A percentile compares a stretch with the other conserved stretches of the same genome.
phyloP scores from a whole-genome alignment of 35 echinoderm and acorn worm genomes.

The Patiria miniata region DNA sequence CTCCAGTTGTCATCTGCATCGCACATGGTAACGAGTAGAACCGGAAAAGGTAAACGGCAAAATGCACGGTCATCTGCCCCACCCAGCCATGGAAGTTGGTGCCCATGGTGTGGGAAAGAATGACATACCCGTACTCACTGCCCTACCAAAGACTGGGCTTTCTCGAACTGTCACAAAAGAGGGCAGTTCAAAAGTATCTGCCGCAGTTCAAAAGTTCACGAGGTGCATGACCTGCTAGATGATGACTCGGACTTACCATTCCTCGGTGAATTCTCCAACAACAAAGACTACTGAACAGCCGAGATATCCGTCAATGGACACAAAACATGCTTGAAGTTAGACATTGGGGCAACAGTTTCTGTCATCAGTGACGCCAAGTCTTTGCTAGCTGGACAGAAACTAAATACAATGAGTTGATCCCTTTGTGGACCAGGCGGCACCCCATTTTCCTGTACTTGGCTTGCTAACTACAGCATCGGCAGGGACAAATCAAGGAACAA shows the following conservation, averaged over 20 bases:
- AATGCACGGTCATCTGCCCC: no score
- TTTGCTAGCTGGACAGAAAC: neutral
- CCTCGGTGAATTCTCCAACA: no score
- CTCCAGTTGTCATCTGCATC: no score
- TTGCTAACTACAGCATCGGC: neutral
- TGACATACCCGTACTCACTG: no score
- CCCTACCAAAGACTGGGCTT: no score
- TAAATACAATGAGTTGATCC: neutral
- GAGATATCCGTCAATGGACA: no score
- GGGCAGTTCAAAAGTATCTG: neutral
- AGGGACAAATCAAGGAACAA: no score
- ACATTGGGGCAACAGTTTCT: no score
- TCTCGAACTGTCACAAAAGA: neutral
- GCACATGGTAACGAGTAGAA: neutral
- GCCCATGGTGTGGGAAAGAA: neutral
- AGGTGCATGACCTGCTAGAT: neutral
- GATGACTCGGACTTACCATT: no score
- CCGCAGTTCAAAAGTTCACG: no score
- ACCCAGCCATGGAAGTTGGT: neutral
- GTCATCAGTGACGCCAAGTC: constrained; percentile 2
- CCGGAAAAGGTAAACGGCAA: no score
- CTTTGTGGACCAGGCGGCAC: neutral
- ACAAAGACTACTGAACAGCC: no score
- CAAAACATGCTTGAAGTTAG: constrained; percentile 32
- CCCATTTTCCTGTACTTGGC: neutral